Evolutionary conservation across 30 jellyfish, hydroid and myxozoan genomes (phyloP).

Genomic region (Hydractinia echinata): DNA sequence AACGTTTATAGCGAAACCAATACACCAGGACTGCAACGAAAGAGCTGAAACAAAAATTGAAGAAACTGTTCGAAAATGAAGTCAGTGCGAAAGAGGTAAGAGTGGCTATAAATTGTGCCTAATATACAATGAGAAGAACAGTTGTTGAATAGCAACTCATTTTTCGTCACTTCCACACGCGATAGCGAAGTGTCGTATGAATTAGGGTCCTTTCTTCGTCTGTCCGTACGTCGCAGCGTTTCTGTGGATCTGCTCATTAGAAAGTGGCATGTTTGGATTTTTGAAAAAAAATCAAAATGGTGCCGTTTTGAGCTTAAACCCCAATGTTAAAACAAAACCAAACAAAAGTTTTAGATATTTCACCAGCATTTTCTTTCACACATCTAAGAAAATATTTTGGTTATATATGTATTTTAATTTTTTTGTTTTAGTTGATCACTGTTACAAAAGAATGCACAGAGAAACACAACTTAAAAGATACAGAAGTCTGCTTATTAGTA

Average conservation of each 20-base stretch:
- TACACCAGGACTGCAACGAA: constrained; percentile 61
- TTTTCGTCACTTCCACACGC: no score
- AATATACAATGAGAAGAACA: background rate
- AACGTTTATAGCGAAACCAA: constrained; percentile 57
- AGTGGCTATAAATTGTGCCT: background rate
- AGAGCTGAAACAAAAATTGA: constrained; percentile 64
- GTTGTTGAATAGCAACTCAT: background rate
- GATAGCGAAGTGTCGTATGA: no score
- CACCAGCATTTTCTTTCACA: no score
- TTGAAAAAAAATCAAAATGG: no score
- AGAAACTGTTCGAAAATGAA: constrained; percentile 76
- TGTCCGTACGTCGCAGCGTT: no score
- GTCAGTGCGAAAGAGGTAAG: constrained; percentile 75
- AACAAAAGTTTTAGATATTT: no score
- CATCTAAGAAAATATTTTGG: no score
- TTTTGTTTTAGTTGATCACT: constrained; percentile 42
- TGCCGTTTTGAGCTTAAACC: no score
- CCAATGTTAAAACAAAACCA: no score
- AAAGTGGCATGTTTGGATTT: no score
- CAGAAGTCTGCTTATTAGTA: constrained; percentile 86
- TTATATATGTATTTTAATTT: background rate
- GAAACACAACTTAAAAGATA: constrained; percentile 62
- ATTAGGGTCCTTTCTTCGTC: no score
- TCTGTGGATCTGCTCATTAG: no score
- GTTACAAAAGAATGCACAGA: constrained; percentile 82